phyloP scores from a whole-genome alignment of 2,888 invertebrate species.

The Sesia apiformis region DNA sequence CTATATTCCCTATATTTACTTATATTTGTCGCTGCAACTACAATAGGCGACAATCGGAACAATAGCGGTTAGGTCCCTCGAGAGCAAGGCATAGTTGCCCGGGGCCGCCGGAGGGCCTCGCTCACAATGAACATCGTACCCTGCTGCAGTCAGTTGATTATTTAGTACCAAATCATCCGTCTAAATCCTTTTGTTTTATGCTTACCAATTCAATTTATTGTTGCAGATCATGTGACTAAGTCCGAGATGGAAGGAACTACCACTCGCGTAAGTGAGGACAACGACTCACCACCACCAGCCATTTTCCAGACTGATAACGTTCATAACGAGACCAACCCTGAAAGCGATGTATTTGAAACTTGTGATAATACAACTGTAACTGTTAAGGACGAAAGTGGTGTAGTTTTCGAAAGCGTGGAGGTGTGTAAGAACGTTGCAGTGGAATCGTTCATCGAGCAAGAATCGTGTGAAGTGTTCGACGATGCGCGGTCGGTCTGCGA shows the following conservation, averaged over 20 bases:
- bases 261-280: constrained; percentile 26
- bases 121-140: not conserved
- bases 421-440: constrained; percentile 23
- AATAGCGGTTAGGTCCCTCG: constrained; percentile 44
- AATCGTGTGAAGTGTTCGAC: constrained; percentile 48
- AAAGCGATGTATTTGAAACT: constrained; percentile 15
- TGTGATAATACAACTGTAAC: constrained; percentile 24
- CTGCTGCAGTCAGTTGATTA: too few relatives aligned
- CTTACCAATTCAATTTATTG: constrained; percentile 18
- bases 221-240: constrained; percentile 66
- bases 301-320: not conserved
- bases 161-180: too few relatives aligned
- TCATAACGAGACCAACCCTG: constrained; percentile 15
- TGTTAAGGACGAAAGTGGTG: constrained; percentile 38
- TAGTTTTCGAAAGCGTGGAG: constrained; percentile 28
- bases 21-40: not conserved
- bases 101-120: not conserved
- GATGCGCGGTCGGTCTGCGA: constrained; percentile 59
- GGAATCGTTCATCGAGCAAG: constrained; percentile 32
- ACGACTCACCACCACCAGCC: constrained; percentile 15
- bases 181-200: not conserved
- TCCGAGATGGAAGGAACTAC: constrained; percentile 51
- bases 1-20: too few relatives aligned
- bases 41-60: constrained; percentile 30
- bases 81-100: constrained; percentile 13